Evolutionary conservation across 2,888 invertebrate species (phyloP).

Genomic region (Branchellion lobata): DNA sequence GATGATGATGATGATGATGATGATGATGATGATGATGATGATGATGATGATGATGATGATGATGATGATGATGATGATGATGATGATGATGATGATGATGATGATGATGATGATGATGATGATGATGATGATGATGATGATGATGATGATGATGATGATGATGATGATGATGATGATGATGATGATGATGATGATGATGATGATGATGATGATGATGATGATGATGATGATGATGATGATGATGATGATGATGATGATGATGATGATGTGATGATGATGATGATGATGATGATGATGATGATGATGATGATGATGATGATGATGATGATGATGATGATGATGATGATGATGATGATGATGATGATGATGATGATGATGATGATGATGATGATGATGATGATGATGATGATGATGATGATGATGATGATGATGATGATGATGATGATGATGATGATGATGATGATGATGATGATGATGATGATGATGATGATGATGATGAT

Average conservation of each 20-base stretch:
- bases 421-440: conserved; percentile 47
- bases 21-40: conserved; percentile 27
- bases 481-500: conserved; percentile 46
- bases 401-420: conserved; percentile 43
- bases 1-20: neutral
- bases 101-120: conserved; percentile 12
- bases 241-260: conserved; percentile 42
- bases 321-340: conserved; percentile 35
- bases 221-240: conserved; percentile 42
- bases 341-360: conserved; percentile 14
- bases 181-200: conserved; percentile 37
- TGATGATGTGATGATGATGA: too few species aligned
- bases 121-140: conserved; percentile 25
- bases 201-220: conserved; percentile 26
- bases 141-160: conserved; percentile 39
- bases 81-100: neutral
- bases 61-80: neutral
- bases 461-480: conserved; percentile 48
- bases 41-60: conserved; percentile 17
- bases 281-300: conserved; percentile 1
- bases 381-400: conserved; percentile 36
- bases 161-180: conserved; percentile 24
- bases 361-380: conserved; percentile 16
- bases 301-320: conserved; percentile 36
- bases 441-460: conserved; percentile 46